A percentile compares a stretch with the other conserved stretches of the same genome.
Evolutionary conservation across 64 coral and sea anemone genomes (phyloP).

Genomic region (Pocillopora damicornis): DNA sequence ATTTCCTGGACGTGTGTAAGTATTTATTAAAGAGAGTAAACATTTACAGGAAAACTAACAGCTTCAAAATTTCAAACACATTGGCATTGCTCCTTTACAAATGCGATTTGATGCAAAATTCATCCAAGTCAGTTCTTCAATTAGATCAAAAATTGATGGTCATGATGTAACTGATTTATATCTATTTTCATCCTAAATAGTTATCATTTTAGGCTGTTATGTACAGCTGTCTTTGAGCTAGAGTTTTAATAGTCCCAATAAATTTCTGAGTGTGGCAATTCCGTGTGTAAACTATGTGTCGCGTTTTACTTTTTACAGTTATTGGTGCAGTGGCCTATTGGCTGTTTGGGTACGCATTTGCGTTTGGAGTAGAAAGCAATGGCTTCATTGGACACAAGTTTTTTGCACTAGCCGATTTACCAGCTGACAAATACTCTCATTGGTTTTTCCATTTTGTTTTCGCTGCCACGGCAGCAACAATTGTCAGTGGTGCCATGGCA

Average conservation of each 20-base stretch:
- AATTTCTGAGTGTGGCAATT: background rate
- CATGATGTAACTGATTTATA: too few relatives aligned
- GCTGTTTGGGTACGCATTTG: constrained; percentile 72
- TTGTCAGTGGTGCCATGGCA: constrained; percentile 76
- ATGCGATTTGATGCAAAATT: too few relatives aligned
- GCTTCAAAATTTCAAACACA: too few relatives aligned
- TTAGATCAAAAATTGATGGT: too few relatives aligned
- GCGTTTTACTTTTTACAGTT: constrained; percentile 26
- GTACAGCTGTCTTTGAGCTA: too few relatives aligned
- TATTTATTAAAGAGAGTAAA: background rate
- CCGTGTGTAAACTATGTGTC: background rate
- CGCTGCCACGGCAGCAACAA: constrained; percentile 74
- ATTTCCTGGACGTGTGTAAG: constrained; percentile 76
- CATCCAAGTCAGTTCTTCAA: too few relatives aligned
- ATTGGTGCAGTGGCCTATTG: constrained; percentile 56
- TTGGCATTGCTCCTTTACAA: too few relatives aligned
- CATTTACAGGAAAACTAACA: too few relatives aligned
- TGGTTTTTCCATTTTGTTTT: constrained; percentile 87
- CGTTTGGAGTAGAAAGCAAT: constrained; percentile 50
- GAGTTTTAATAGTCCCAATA: too few relatives aligned
- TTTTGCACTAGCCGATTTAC: constrained; percentile 48
- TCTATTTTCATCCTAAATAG: too few relatives aligned
- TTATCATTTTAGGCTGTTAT: too few relatives aligned
- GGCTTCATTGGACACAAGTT: constrained; percentile 55
- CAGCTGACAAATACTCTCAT: constrained; percentile 4